A percentile compares a stretch with the other conserved stretches of the same genome.
phyloP scores from a whole-genome alignment of 2,888 invertebrate genomes.

The Druceiella hillmani region DNA sequence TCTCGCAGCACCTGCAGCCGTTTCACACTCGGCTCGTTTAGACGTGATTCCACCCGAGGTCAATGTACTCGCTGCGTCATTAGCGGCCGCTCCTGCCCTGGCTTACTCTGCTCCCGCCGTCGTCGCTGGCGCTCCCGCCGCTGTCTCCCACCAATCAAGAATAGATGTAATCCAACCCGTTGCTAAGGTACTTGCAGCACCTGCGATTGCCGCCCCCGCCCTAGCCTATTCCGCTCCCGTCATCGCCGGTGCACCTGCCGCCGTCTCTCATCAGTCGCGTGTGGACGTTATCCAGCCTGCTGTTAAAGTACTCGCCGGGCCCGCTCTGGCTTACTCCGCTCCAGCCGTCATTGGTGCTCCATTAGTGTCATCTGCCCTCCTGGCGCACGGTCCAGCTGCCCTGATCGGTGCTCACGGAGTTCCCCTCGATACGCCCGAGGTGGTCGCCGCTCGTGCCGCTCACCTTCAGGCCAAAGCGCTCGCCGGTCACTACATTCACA shows the following conservation, averaged over 20 bases:
- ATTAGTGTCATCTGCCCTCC: slow-evolving; percentile 31
- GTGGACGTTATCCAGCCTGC: slow-evolving; percentile 6
- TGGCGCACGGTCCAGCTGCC: slow-evolving; percentile 42
- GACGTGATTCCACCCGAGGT: slow-evolving; percentile 30
- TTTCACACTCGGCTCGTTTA: slow-evolving; percentile 29
- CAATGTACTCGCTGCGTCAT: slow-evolving; percentile 29
- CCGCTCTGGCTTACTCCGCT: slow-evolving; percentile 21
- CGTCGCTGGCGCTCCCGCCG: slow-evolving; percentile 27
- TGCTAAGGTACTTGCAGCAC: slow-evolving; percentile 24
- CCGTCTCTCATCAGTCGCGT: no score
- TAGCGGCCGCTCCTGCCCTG: slow-evolving; percentile 24
- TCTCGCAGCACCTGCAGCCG: slow-evolving; percentile 31
- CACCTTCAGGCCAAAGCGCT: slow-evolving; percentile 40
- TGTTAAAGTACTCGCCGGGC: slow-evolving; percentile 24
- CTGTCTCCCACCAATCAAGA: slow-evolving; percentile 23
- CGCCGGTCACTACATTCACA: slow-evolving; percentile 39
- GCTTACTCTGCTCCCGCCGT: slow-evolving; percentile 28
- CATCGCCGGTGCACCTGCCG: slow-evolving; percentile 12
- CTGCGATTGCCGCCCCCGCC: slow-evolving; percentile 26
- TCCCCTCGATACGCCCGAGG: slow-evolving; percentile 46
- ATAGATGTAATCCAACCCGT: slow-evolving; percentile 26
- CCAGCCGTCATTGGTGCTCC: slow-evolving; percentile 23
- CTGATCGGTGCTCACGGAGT: slow-evolving; percentile 43
- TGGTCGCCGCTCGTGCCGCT: slow-evolving; percentile 43
- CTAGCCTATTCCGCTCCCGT: slow-evolving; percentile 25